Base-by-base conservation (phyloP, 2,113 vertebrate species). In the Rynchops niger region DNA sequence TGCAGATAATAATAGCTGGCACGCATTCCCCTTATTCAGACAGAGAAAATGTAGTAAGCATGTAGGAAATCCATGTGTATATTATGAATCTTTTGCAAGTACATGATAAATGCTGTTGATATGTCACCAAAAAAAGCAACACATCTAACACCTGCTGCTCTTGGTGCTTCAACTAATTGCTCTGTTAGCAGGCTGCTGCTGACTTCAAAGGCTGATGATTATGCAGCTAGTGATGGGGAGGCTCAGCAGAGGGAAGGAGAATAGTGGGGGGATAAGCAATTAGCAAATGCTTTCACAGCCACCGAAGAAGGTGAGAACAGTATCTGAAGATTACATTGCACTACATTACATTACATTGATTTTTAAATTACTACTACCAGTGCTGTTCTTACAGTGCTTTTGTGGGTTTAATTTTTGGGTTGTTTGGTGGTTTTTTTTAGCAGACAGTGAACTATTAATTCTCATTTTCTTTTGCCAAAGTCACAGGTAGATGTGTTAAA, bases 161-260 rank as follows among this genome's bases (percentile, higher is more conserved):
- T 14, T 61, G 30, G 40, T 92, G 34, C 86, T 95, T 95, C 88
- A 80, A 16, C 49, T 90, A 93, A 93, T 90, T 95, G 71, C 58
- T 84, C 81, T 62, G 36, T 56, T 86, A 86, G 74, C 71, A 96
- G 67, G 61, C 20, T 79, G 42, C 43, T 82, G 9, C 62, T 62
- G 53, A 62, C 93, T 93, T 93, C 86, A 93, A 82, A 95, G 74
- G 17, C 49, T 92, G 74, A 55, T 69, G 74, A 82, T 77, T 80
- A 25, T 27, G 34, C 79, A 77, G 53, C 23, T 53, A 22, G 50
- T 89, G 73, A 62, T 69, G 62, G 67, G 4, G 32, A 82, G 15
- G 29, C 45, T 93, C 62, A 79, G 66, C 58, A 88, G 73, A 90
- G 50, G 22, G 74, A 76, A 90, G 55, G 30, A 72, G 50, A 71